Base-by-base conservation (phyloP, 1,140 invertebrate genomes). In the Cyclina sinensis region DNA sequence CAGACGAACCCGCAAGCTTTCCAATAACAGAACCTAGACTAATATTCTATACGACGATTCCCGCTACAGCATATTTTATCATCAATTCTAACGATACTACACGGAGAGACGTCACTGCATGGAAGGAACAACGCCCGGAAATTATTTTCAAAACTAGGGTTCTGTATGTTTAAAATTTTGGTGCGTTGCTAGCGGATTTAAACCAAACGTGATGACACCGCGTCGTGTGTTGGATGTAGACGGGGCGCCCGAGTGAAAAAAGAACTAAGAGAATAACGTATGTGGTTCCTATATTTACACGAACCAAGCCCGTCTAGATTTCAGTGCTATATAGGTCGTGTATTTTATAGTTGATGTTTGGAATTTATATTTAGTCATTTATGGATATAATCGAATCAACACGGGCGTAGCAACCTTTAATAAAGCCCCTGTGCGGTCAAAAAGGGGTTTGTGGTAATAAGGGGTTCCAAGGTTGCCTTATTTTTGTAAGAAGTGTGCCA, bases 41-140 rank as follows among this genome's bases (percentile, higher is more conserved):
- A 86, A 80, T 70, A 51, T 68, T 79, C 74, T 79, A 78, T 87
- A 87, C 59, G 37, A n/a, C 35, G 46, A 48, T 30, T 87, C 46
- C n/a, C 37, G 59, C 73, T 78, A 70, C 57, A 79, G 85, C 74
- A 87, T 87, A 87, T 87, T 87, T 87, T 87, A 87, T 68, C 85
- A 51, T 80, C 74, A 43, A 78, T 87, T 87, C 57, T 78, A 80
- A 43, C 39, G 46, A 39, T 78, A 48, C 76, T 87, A 68, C 76
- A 87, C 85, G 70, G n/a, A n/a, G 39, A 46, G 83, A 86, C 85
- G 74, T 87, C 59, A 80, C 59, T 35, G 14, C 11, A 37, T 80
- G 57, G 76, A 48, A 51, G 48, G 51, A 87, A 65, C 54, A 80
- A 87, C 85, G 85, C 85, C 85, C 85, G 85, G 74, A 87, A 79